These are phyloP conservation scores for Archocentrus centrarchus DNA, from an alignment of 2,113 vertebrate genomes.

Conservation along the genomic window DNA sequence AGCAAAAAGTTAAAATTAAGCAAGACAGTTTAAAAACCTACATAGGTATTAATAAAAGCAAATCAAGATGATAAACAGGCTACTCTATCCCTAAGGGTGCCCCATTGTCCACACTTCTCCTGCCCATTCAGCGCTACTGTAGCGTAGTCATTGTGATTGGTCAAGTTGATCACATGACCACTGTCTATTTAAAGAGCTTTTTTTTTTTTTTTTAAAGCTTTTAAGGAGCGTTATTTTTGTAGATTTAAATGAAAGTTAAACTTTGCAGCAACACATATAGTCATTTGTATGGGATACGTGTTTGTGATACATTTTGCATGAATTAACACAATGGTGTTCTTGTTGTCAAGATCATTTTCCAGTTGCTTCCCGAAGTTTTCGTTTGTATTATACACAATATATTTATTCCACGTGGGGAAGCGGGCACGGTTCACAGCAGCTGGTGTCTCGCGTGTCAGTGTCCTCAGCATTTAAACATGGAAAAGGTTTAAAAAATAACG, in stretches of 20 bases:
- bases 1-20: neutral
- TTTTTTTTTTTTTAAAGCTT: neutral
- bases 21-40: neutral
- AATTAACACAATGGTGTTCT: neutral
- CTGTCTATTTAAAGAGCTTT: neutral
- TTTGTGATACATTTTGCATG: neutral
- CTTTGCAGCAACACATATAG: neutral
- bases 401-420: neutral
- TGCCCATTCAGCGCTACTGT: neutral
- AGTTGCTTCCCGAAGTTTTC: neutral
- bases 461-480: neutral
- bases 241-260: neutral
- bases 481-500: neutral
- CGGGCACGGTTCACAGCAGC: neutral
- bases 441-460: neutral
- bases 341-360: neutral
- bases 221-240: neutral
- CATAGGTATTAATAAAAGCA: neutral
- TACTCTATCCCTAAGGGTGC: conserved; percentile 4
- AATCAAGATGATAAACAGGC: neutral
- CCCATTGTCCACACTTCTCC: neutral
- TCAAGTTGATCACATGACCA: neutral
- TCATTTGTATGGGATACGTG: neutral
- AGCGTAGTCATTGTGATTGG: conserved; percentile 1
- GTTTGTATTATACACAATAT: neutral